Evolutionary conservation across 2,888 invertebrate species (phyloP), one percentile per base, ranked within the genome.

Genomic region (Sphaeridia pumilis): DNA sequence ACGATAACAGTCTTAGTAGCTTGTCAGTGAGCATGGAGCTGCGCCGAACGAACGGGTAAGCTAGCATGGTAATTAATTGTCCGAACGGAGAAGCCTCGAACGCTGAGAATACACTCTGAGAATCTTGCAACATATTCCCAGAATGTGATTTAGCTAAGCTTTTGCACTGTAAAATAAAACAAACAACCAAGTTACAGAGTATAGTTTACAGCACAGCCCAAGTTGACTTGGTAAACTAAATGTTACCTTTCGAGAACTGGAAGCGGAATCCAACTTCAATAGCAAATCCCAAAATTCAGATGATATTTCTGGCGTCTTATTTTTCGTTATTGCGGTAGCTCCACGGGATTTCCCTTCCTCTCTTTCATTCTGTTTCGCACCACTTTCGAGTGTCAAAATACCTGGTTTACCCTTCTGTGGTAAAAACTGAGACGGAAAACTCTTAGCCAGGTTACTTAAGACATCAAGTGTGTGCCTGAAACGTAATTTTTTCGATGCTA

Each of bases 211-310:
- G n/a, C n/a, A n/a, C n/a, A n/a, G n/a, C n/a, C n/a, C n/a, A n/a
- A n/a, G n/a, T n/a, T 12, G 38, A n/a, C n/a, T n/a, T n/a, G n/a
- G n/a, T n/a, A n/a, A n/a, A 46, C 17, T 17, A 2, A n/a, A n/a
- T 31, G 21, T 22, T 55, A 62, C 64, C 57, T 64, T 64, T 49
- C 60, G 55, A 28, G 54, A 56, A 17, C 56, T 57, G 1, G 60
- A 58, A 2, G 58, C 58, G 3, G 78, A 77, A 68, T 87, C 87
- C 34, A 87, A 72, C 63, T 80, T 80, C 1, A 86, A 69, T 20
- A 87, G 70, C 64, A 86, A 77, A 59, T 87, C 86, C 86, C 83
- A 84, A 66, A 84, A 83, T 64, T 82, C 80, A 7, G 76, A 74
- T 24, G 70, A 67, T 52, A 73, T 74, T 42, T 61, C 61, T 1